Base-by-base conservation (phyloP, 2,888 invertebrate species). In the Dynastes grantii region DNA sequence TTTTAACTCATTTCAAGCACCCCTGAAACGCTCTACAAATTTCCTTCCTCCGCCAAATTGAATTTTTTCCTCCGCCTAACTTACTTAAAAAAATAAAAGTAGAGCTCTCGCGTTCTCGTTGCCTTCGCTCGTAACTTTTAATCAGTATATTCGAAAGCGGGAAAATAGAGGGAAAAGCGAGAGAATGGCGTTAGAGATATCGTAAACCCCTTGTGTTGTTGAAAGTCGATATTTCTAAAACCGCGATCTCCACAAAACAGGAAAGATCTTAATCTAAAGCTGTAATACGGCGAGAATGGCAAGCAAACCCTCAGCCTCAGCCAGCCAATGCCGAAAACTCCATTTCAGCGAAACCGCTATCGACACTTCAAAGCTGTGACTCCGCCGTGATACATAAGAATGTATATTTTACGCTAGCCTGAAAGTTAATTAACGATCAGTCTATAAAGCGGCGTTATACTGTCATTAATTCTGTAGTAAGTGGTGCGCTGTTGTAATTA, bases 181-280 rank as follows among this genome's bases (percentile, higher is more conserved):
- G 55, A 16, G 16, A 37, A 55, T 22, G 22, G 40, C 58, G 37
- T 37, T 51, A 55, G 58, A 55, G 73, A 73, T 73, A 73, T 73
- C 73, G 40, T 58, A 55, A 67, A 73, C 58, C 16, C 11, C 58
- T 32, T 73, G 53, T 58, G 53, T 58, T 61, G 73, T 73, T 61
- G 32, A 40, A 58, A 32, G 73, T 73, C 73, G 58, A 73, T 73
- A 73, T 73, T 73, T 37, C 22, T n/a, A 16, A 58, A 58, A 61
- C 73, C 73, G 27, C 73, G 73, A 53, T 73, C 22, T 32, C 58
- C 32, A 37, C 73, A 58, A 71, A 58, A 73, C 51, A 22, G 58
- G 58, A 40, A 37, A 73, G 73, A 73, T 73, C 73, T 73, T 73
- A 73, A 73, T 73, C 73, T 73, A 73, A 73, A 55, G 40, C 58